Percentiles rank a stretch among this genome's conserved stretches.
These are phyloP conservation scores for Pegoplata infirma DNA, from an alignment of 2,888 invertebrate species.

Conservation along the genomic window DNA sequence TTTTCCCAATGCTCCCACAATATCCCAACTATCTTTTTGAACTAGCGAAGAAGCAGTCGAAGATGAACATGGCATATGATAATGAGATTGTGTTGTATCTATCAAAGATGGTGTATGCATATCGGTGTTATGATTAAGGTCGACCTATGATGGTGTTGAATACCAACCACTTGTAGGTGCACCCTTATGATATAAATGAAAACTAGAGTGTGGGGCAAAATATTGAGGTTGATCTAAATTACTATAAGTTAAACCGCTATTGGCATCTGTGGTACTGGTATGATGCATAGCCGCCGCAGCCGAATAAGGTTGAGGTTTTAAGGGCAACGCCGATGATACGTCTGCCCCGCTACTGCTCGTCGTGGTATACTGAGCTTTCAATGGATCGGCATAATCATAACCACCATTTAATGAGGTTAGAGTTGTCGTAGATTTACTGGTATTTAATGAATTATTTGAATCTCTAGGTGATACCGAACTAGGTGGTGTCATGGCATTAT, in stretches of 20 bases:
- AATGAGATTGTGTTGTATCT: slow-evolving; percentile 44
- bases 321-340: slow-evolving; percentile 84
- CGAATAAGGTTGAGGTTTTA: slow-evolving; percentile 93
- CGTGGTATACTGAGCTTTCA: slow-evolving; percentile 78
- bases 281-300: slow-evolving; percentile 82
- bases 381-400: slow-evolving; percentile 83
- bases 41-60: slow-evolving; percentile 8
- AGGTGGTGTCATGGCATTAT: slow-evolving; percentile 97
- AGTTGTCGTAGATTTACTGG: slow-evolving; percentile 68
- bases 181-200: slow-evolving; percentile 91
- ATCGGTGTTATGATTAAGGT: slow-evolving; percentile 62
- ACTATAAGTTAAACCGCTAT: slow-evolving; percentile 82
- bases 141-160: slow-evolving; percentile 85
- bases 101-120: slow-evolving; percentile 49
- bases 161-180: slow-evolving; percentile 87
- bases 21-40: slow-evolving; percentile 70
- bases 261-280: slow-evolving; percentile 81
- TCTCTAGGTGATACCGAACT: slow-evolving; percentile 97
- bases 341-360: slow-evolving; percentile 78
- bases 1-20: slow-evolving; percentile 73
- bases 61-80: slow-evolving; percentile 53
- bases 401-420: slow-evolving; percentile 74
- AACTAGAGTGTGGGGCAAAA: slow-evolving; percentile 89
- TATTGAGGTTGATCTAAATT: slow-evolving; percentile 89
- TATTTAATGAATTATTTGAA: slow-evolving; percentile 81